Evolutionary conservation across 2,797 vertebrate genomes (phyloP).

Genomic region (Pygocentrus nattereri): DNA sequence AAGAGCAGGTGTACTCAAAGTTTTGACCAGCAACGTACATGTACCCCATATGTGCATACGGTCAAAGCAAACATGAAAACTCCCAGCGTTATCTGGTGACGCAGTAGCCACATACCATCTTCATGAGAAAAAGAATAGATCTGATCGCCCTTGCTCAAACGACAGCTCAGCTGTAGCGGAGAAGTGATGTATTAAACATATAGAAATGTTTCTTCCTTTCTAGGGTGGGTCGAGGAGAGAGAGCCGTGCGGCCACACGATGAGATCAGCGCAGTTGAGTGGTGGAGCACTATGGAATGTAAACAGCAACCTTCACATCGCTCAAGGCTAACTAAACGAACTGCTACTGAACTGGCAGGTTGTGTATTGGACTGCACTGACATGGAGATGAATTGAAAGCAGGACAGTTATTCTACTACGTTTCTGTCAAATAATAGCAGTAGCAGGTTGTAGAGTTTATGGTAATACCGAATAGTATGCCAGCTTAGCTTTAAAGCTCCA

Average conservation of each 20-base stretch:
- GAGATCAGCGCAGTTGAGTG: slow-evolving; percentile 3
- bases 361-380: background rate
- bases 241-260: background rate
- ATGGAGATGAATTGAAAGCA: background rate
- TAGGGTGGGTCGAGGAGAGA: background rate
- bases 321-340: slow-evolving; percentile 18
- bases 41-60: too few relatives aligned
- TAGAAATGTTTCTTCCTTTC: slow-evolving; percentile 20
- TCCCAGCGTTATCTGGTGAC: background rate
- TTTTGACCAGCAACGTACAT: background rate
- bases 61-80: too few relatives aligned
- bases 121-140: background rate
- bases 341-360: slow-evolving; percentile 20
- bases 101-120: background rate
- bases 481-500: background rate
- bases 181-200: slow-evolving; percentile 16
- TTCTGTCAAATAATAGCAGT: slow-evolving; percentile 6
- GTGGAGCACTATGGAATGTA: background rate
- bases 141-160: background rate
- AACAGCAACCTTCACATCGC: slow-evolving; percentile 8
- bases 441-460: background rate
- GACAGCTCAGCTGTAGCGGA: background rate
- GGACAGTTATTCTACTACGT: background rate
- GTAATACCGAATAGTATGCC: background rate
- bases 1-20: background rate